Percentiles rank a stretch among this genome's conserved stretches.
Evolutionary conservation across 2,797 vertebrate species (phyloP).

Genomic region (Onychomys leucogaster): DNA sequence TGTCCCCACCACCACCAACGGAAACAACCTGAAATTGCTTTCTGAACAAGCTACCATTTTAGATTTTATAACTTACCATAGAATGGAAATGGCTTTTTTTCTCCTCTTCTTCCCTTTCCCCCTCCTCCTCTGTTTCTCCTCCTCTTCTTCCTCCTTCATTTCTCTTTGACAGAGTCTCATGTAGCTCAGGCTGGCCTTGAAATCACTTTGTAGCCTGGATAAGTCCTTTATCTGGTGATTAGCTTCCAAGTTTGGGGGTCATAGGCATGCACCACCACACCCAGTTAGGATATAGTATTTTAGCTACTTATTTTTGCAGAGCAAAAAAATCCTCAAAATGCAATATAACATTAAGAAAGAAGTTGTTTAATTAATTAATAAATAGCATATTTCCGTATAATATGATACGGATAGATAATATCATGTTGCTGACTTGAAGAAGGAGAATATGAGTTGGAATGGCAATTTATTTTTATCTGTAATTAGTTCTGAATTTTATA

Average conservation of each 20-base stretch:
- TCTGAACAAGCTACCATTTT: not conserved
- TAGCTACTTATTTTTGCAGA: constrained; percentile 11
- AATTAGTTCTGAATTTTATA: not conserved
- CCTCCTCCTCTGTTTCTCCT: not conserved
- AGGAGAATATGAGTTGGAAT: not conserved
- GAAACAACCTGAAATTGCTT: not conserved
- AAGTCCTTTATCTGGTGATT: not conserved
- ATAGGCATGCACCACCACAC: not conserved
- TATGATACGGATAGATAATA: no score
- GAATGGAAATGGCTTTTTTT: not conserved
- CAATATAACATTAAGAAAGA: not conserved
- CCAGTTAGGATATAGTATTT: not conserved
- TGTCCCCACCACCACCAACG: not conserved
- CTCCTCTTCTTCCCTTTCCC: not conserved
- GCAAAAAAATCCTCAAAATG: not conserved
- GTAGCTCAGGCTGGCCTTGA: not conserved
- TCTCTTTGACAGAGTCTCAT: not conserved
- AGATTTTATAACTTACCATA: not conserved
- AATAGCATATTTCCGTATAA: not conserved
- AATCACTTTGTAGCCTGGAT: not conserved
- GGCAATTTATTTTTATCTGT: not conserved
- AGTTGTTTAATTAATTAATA: not conserved
- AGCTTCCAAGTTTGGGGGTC: no score
- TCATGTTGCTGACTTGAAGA: not conserved
- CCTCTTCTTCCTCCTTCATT: not conserved